Evolutionary conservation across 2,113 vertebrate species (phyloP).

Genomic region (Oncorhynchus keta): DNA sequence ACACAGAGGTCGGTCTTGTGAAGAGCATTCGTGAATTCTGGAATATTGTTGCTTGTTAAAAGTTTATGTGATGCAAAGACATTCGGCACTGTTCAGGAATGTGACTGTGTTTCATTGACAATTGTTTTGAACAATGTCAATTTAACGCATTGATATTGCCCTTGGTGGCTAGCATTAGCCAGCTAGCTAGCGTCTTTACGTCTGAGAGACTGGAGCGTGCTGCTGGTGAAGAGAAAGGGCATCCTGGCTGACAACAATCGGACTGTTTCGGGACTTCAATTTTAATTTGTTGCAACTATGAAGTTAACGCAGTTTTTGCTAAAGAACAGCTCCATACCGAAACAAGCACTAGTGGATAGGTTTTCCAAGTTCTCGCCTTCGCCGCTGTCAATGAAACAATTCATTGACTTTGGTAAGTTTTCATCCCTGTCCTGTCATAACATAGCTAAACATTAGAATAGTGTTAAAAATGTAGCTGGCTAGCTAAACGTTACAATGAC

Average conservation of each 20-base stretch:
- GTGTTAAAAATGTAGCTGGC: too few species aligned
- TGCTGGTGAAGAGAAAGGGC: slow-evolving; percentile 23
- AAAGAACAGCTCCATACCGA: slow-evolving; percentile 71
- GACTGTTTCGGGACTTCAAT: background rate
- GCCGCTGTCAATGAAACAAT: slow-evolving; percentile 94
- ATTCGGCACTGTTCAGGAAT: background rate
- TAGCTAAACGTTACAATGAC: too few species aligned
- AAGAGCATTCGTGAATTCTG: slow-evolving; percentile 3
- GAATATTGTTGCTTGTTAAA: background rate
- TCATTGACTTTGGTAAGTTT: slow-evolving; percentile 91
- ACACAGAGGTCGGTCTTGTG: background rate
- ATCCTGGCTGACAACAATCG: slow-evolving; percentile 2
- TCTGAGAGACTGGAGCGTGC: slow-evolving; percentile 5
- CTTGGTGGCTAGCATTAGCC: background rate
- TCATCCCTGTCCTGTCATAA: background rate
- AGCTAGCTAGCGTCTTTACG: background rate
- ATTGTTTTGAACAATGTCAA: background rate
- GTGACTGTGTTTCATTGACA: too few species aligned
- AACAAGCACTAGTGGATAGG: slow-evolving; percentile 79
- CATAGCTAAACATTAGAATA: too few species aligned
- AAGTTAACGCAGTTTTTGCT: slow-evolving; percentile 84
- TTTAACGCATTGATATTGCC: background rate
- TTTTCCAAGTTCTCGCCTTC: slow-evolving; percentile 93
- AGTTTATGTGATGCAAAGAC: slow-evolving; percentile 13
- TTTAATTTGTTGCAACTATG: slow-evolving; percentile 68